Percentiles rank a stretch among this genome's conserved stretches.
Conservation (phyloP, 2,797 vertebrate genomes). For the Mormyrops attenuatus region DNA sequence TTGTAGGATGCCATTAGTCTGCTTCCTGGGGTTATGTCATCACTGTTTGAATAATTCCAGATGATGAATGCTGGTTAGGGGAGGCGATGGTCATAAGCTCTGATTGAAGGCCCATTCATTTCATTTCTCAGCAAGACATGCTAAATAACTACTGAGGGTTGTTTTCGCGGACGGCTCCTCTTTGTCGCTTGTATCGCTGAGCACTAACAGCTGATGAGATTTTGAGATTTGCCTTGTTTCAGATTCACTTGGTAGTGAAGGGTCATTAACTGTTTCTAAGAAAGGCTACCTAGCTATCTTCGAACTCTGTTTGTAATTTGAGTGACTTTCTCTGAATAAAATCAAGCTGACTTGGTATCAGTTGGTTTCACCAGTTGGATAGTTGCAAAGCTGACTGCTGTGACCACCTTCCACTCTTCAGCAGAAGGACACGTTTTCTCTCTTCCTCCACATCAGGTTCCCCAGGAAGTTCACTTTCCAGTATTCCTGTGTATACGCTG, state of each 20-base stretch:
- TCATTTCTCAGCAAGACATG: neutral
- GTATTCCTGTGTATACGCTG: slow-evolving; percentile 14
- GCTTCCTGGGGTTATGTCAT: neutral
- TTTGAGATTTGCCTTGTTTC: neutral
- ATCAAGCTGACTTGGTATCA: neutral
- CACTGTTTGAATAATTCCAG: neutral
- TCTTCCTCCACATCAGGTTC: neutral
- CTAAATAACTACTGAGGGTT: neutral
- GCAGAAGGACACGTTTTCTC: neutral
- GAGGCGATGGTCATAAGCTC: neutral
- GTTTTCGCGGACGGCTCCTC: too few relatives aligned
- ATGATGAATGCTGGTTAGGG: neutral
- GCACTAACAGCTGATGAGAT: neutral
- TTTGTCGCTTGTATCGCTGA: neutral
- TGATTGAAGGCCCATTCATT: neutral
- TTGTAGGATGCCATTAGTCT: neutral
- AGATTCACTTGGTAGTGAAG: neutral
- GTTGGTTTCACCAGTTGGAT: neutral
- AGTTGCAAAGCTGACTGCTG: neutral
- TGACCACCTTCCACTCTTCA: neutral
- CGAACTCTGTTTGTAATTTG: neutral
- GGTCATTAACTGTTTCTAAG: neutral
- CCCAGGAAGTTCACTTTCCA: slow-evolving; percentile 9
- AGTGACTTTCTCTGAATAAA: neutral
- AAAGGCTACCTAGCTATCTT: neutral